Evolutionary conservation across 2,888 invertebrate genomes (phyloP).

Genomic region (Gryllus longicercus): DNA sequence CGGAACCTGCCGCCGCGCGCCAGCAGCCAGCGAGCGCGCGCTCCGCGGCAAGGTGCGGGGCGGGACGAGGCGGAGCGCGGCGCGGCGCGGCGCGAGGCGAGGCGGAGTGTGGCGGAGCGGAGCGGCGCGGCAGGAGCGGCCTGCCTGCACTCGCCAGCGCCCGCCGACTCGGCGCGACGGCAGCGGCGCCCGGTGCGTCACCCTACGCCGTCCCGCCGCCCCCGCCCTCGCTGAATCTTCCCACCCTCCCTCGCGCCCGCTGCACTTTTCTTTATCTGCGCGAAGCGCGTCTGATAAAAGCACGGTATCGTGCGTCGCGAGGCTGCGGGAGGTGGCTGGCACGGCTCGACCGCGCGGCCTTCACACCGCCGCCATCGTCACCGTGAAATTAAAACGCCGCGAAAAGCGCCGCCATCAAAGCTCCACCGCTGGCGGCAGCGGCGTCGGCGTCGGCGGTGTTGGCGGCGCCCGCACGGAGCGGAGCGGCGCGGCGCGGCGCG

Average conservation of each 20-base stretch:
- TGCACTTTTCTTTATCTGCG: background rate
- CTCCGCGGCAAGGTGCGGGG: background rate
- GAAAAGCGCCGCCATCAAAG: background rate
- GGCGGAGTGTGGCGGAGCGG: no score
- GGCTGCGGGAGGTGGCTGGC: background rate
- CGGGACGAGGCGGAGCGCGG: no score
- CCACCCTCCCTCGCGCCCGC: background rate
- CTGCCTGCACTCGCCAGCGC: background rate
- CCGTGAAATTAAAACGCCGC: constrained; percentile 18
- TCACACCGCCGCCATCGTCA: background rate
- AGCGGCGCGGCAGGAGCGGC: no score
- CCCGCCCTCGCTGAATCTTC: background rate
- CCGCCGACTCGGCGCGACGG: background rate
- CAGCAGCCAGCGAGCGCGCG: background rate
- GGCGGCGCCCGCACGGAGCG: background rate
- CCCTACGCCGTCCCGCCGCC: background rate
- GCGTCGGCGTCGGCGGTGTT: no score
- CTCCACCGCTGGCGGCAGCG: background rate
- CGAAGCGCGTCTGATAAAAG: background rate
- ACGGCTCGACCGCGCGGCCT: background rate
- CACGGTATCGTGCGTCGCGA: background rate
- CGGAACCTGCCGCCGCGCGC: background rate
- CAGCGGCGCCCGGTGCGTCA: no score
- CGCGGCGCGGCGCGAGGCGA: no score
- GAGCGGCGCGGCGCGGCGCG: background rate